Evolutionary conservation across 2,888 invertebrate genomes (phyloP), one percentile per base, ranked within the genome.

Genomic region (Nyleta sp.): DNA sequence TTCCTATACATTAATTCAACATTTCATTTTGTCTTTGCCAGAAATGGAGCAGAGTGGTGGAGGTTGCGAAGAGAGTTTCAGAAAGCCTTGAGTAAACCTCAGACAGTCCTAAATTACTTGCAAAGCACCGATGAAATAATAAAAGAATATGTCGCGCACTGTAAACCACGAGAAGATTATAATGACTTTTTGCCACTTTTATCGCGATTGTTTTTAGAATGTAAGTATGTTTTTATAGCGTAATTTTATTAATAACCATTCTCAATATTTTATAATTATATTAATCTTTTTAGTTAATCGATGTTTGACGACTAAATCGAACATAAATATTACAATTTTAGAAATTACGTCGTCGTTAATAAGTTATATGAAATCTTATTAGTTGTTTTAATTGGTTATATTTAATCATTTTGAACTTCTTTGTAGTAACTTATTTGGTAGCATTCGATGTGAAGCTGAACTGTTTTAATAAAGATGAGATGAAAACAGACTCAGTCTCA

Each of bases 31-130:
- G 5, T 38, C 7, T 28, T 28, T 28, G 7, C 2, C 6, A 28
- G 28, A 28, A 28, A 28, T 28, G 28, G 28, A 7, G 28, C 28
- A 28, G 95, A 96, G 65, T 97, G 97, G 98, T 95, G 95, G 93
- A 92, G 93, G 78, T 90, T 97, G 1, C 92, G 97, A 15, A 95
- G 94, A 82, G 93, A 94, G 71, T 94, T 97, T 83, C 97, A 97
- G 91, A 95, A 95, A 87, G 94, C 95, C 50, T 90, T 97, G 17
- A 95, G 96, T 78, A 94, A 95, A 76, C 95, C 95, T 0, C 92
- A 93, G 81, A 94, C 94, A 85, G 94, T 96, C 0, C 92, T 93
- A 76, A 91, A 90, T 79, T 95, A 96, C 86, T 89, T 97, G 0
- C 88, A 91, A n/a, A 91, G 91, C 53, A 92, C 94, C 0, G 95